Evolutionary conservation across 2,797 vertebrate species (phyloP).

Genomic region (Eospalax fontanierii): DNA sequence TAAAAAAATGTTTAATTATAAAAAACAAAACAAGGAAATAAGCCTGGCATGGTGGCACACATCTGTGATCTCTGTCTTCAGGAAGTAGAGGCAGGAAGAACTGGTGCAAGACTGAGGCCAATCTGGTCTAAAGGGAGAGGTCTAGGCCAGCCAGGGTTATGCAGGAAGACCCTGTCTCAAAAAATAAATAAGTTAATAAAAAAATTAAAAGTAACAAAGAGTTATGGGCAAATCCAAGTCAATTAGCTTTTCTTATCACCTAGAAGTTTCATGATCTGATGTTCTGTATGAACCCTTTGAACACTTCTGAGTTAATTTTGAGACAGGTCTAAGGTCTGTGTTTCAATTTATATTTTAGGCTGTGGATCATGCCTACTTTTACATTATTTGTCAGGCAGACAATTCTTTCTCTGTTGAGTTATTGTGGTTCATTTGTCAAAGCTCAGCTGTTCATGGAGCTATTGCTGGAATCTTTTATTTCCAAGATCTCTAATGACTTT

Average conservation of each 20-base stretch:
- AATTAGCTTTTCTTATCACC: neutral
- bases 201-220: neutral
- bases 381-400: neutral
- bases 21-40: neutral
- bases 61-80: neutral
- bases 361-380: neutral
- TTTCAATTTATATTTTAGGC: slow-evolving; percentile 24
- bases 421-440: neutral
- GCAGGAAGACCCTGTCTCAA: neutral
- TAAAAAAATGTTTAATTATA: neutral
- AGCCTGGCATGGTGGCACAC: neutral
- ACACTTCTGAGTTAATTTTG: slow-evolving; percentile 7
- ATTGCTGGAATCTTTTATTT: neutral
- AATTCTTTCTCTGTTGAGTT: neutral
- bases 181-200: neutral
- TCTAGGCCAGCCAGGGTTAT: too few relatives aligned
- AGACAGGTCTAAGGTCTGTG: neutral
- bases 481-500: neutral
- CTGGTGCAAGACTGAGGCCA: neutral
- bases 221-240: neutral
- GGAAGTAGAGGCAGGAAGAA: neutral
- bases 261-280: neutral
- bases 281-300: neutral
- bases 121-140: neutral
- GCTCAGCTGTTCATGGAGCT: neutral